A percentile compares a stretch with the other conserved stretches of the same genome.
Conservation (phyloP, 2,888 invertebrate species). For the Dyspetes luteomarginatus region DNA sequence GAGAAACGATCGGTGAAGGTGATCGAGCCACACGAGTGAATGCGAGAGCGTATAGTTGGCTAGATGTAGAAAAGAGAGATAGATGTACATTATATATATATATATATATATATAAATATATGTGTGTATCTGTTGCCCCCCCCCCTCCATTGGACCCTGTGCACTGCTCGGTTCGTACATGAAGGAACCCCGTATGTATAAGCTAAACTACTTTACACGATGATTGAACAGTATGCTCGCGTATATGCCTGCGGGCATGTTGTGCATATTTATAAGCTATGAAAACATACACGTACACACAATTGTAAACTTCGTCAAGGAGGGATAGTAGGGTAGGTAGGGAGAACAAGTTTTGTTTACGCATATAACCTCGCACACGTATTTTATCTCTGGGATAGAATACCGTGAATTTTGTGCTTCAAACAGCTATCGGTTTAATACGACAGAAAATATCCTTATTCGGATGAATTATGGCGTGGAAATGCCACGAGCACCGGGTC, state of each 20-base stretch:
- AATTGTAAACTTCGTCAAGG: slow-evolving; percentile 45
- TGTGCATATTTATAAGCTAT: slow-evolving; percentile 65
- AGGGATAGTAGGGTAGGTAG: slow-evolving; percentile 33
- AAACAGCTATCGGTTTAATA: neutral
- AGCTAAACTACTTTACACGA: slow-evolving; percentile 61
- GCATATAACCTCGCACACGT: slow-evolving; percentile 31
- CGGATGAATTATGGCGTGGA: neutral
- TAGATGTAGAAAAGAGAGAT: slow-evolving; percentile 35
- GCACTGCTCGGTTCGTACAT: slow-evolving; percentile 7
- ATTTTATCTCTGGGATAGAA: neutral
- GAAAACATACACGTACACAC: slow-evolving; percentile 42
- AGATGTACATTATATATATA: neutral
- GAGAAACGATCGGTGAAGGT: slow-evolving; percentile 68
- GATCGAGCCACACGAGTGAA: slow-evolving; percentile 56
- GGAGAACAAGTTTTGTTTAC: slow-evolving; percentile 60
- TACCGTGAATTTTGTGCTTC: neutral
- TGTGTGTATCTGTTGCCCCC: no score
- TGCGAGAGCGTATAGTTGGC: slow-evolving; percentile 21
- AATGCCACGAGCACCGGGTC: neutral
- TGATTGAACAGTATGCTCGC: slow-evolving; percentile 32
- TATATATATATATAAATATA: no score
- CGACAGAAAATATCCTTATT: neutral
- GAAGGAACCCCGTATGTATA: slow-evolving; percentile 24
- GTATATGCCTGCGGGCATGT: slow-evolving; percentile 47
- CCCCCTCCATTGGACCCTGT: slow-evolving; percentile 37